phyloP scores from a whole-genome alignment of 2,113 vertebrate genomes.

The Cygnus atratus region DNA sequence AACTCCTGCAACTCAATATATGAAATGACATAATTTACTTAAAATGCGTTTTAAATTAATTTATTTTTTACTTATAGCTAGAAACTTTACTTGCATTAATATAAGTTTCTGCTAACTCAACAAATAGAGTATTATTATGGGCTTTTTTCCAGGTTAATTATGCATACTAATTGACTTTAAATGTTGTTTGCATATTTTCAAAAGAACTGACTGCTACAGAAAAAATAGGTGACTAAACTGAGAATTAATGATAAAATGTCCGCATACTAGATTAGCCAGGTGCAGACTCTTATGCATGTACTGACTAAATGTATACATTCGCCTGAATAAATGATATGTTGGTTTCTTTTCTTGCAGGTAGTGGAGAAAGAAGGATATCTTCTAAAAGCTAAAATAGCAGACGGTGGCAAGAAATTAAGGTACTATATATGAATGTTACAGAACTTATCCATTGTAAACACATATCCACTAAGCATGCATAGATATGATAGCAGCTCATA shows the following conservation, averaged over 20 bases:
- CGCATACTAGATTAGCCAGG: not conserved
- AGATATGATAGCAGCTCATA: not conserved
- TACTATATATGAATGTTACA: constrained; percentile 28
- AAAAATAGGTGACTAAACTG: not conserved
- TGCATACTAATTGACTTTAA: not conserved
- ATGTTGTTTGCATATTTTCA: not conserved
- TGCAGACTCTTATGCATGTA: not conserved
- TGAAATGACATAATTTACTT: not conserved
- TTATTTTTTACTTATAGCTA: not conserved
- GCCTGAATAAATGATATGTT: not conserved
- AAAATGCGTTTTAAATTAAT: not conserved
- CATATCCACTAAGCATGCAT: not conserved
- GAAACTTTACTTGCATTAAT: not conserved
- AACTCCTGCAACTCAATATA: not conserved
- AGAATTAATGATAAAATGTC: not conserved
- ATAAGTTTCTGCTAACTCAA: not conserved
- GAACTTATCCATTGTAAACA: not conserved
- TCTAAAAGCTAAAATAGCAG: constrained; percentile 91
- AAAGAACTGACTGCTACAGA: not conserved
- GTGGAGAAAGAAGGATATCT: constrained; percentile 87
- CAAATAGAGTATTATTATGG: not conserved
- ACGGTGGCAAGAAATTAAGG: constrained; percentile 91
- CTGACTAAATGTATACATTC: constrained; percentile 10
- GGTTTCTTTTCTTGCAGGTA: constrained; percentile 72
- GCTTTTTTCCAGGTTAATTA: not conserved